Base-by-base conservation (phyloP, 2,888 invertebrate genomes). In the Eutolmus rufibarbis region DNA sequence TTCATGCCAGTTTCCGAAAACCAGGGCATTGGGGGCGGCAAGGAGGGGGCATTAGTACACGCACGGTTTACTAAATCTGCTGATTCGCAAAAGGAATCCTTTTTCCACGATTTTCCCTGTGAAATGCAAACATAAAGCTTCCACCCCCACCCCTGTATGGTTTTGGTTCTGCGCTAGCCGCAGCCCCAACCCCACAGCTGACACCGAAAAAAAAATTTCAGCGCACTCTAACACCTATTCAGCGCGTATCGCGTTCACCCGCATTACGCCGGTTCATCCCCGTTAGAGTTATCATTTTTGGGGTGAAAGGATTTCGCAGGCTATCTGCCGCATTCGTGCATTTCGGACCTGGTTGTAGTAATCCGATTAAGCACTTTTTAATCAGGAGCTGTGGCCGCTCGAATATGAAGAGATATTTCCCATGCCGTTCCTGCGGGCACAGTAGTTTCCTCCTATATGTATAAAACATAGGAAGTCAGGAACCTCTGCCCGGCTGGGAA, bases 61-160 rank as follows among this genome's bases (percentile, higher is more conserved):
- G 74, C 85, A 85, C 74, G 85, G 85, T 85, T 85, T 74, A 74
- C 46, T 74, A 85, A 85, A 85, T 85, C 85, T 85, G 85, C 74
- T 85, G 74, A 85, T 85, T 85, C 74, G 85, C 74, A 74, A 85
- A 82, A 82, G 82, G 40, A 51, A 66, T 82, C 51, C 23, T 56
- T 28, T 56, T 51, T 81, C 23, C 34, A 51, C 81, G 23, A 23
- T 81, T 81, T 56, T 82, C 12, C 51, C 34, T 57, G 4, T 23
- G n/a, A 57, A 82, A 82, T 82, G 34, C 57, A 57, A 56, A 56
- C 57, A 82, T 19, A 37, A 57, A 76, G 40, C 31, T 40, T 9
- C 34, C 16, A 28, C 34, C 76, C 74, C 76, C 74, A 28, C 0
- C 5, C 37, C 9, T 7, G 12, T 8, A 37, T 0, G 76, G 12